Evolutionary conservation across 2,888 invertebrate species (phyloP), one percentile per base, ranked within the genome.

Genomic region (Limnephilus marmoratus): DNA sequence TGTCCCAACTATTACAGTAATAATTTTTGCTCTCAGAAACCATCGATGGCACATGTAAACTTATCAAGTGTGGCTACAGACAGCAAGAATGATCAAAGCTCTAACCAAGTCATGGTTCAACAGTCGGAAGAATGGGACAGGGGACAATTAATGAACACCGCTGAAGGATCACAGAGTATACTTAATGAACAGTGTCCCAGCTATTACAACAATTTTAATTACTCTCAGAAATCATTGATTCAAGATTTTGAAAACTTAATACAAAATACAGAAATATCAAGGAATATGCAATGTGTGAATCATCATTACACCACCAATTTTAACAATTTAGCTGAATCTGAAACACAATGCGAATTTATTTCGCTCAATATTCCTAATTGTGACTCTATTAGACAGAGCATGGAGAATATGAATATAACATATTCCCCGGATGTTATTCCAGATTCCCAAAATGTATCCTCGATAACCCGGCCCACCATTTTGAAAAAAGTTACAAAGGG

Each of bases 391-490:
- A 49, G 86, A 37, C 49, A 86, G 24, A 37, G n/a, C 24, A 24
- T 49, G 29, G 45, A 86, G n/a, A n/a, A 3, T 29, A 41, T 49
- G n/a, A 49, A 86, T 45, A 86, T 86, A 45, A 86, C 29, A 15
- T n/a, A 86, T 80, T 80, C 80, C 4, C 81, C 88, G 7, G 88
- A 89, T 15, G 34, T 80, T 80, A 89, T 89, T 37, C n/a, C 34
- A 18, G 81, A 89, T 80, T 89, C 88, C 29, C 88, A 89, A 89
- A 81, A 89, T 87, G 68, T 31, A 37, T 34, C 83, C 37, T 83
- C 37, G 24, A 37, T 37, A 83, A 83, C 34, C 7, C 83, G 24
- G 37, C 34, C 31, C 12, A 37, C 68, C 68, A 83, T 83, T 34
- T 83, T 83, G 83, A 37, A 83, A 83, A 83, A 83, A 24, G 83